These are phyloP conservation scores for Grus americana DNA, from an alignment of 2,113 vertebrate genomes.

Conservation along the genomic window DNA sequence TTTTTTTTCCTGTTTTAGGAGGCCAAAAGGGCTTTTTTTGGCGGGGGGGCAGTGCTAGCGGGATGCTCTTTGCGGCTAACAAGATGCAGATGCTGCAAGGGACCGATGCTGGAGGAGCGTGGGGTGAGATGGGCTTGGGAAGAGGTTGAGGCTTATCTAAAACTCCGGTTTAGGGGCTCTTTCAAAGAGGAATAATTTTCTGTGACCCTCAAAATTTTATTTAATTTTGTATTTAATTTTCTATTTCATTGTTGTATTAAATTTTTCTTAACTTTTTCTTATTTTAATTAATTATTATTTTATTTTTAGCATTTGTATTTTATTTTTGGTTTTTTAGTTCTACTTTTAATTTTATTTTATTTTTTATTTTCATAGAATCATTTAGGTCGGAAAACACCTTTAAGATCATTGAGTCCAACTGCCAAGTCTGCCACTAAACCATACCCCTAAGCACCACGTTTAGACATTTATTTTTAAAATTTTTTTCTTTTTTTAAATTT, in stretches of 20 bases:
- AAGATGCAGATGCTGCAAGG: not conserved
- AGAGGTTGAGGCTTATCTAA: not conserved
- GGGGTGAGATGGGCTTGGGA: not conserved
- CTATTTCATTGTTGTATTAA: not conserved
- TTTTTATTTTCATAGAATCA: not conserved
- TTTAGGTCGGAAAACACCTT: not conserved
- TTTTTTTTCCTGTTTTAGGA: not conserved
- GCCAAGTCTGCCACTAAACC: not conserved
- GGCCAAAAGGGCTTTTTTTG: not conserved
- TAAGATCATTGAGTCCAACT: not conserved
- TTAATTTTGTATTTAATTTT: not conserved
- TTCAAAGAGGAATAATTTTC: not conserved
- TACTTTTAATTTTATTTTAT: not conserved
- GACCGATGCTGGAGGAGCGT: not conserved
- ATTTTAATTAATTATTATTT: not conserved
- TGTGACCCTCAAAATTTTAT: not conserved
- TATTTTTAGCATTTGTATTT: too few species aligned
- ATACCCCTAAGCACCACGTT: not conserved
- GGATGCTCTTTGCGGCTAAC: not conserved
- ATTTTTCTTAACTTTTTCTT: not conserved
- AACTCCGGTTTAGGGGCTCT: not conserved
- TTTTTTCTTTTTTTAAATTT: not conserved
- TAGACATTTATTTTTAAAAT: accelerated
- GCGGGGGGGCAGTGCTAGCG: too few species aligned
- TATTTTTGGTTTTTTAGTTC: not conserved